Evolutionary conservation across 1,140 invertebrate species (phyloP).

Genomic region (Drosophila arawakana): DNA sequence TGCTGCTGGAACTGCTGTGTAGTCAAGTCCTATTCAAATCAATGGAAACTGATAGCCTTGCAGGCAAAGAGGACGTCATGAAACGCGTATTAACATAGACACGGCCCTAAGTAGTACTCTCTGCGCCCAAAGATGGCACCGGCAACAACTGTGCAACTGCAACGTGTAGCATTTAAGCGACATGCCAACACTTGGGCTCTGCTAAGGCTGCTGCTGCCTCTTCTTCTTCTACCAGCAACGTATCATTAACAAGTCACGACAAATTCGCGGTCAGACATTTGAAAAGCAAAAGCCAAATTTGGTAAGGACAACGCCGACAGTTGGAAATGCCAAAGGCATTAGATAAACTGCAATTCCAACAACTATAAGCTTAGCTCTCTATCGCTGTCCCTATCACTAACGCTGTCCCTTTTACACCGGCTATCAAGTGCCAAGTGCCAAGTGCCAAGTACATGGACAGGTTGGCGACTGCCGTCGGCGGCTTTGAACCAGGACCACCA

Average conservation of each 20-base stretch:
- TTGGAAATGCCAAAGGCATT: conserved; percentile 59
- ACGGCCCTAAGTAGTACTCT: conserved; percentile 32
- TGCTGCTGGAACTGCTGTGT: conserved; percentile 17
- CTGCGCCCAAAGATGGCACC: conserved; percentile 70
- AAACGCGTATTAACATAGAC: conserved; percentile 16
- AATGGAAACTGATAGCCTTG: conserved; percentile 78
- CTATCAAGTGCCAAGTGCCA: conserved; percentile 57
- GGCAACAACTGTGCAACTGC: conserved; percentile 10
- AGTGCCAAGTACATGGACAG: conserved; percentile 70
- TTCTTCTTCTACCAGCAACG: conserved; percentile 41
- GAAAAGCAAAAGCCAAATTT: conserved; percentile 77
- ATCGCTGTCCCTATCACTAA: background rate
- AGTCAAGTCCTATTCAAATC: conserved; percentile 71
- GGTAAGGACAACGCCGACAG: conserved; percentile 60
- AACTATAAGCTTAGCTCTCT: background rate
- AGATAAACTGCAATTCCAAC: conserved; percentile 66
- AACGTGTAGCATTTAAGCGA: conserved; percentile 75
- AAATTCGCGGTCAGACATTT: conserved; percentile 76
- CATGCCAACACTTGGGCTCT: conserved; percentile 73
- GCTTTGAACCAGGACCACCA: conserved; percentile 76
- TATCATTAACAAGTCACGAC: conserved; percentile 83
- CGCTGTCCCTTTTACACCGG: background rate
- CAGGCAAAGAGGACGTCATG: conserved; percentile 38
- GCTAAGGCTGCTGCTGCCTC: conserved; percentile 11
- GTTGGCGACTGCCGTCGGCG: conserved; percentile 69